phyloP scores from a whole-genome alignment of 23 tunicate species.

The Trididemnum clinides region DNA sequence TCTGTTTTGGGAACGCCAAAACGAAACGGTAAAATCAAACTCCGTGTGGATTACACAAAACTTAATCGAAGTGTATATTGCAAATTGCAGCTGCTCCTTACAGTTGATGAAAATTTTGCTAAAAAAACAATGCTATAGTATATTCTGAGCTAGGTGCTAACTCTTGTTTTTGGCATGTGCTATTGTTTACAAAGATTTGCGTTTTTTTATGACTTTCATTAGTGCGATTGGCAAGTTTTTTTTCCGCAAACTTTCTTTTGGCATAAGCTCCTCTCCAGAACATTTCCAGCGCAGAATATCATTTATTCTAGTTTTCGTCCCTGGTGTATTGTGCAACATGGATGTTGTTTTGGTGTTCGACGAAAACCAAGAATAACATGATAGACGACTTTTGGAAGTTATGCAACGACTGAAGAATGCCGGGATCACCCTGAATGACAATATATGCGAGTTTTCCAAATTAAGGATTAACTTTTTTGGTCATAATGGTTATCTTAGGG shows the following conservation, averaged over 20 bases:
- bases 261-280: conserved; percentile 41
- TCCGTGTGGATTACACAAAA: conserved; percentile 45
- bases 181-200: background rate
- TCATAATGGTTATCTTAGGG: background rate
- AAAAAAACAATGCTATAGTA: background rate
- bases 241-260: conserved; percentile 50
- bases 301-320: background rate
- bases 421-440: conserved; percentile 22
- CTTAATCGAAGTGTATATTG: conserved; percentile 1
- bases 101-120: background rate
- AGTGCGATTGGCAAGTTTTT: conserved; percentile 33
- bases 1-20: conserved; percentile 53
- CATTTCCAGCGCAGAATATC: conserved; percentile 37
- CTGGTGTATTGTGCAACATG: conserved; percentile 38
- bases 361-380: conserved; percentile 20
- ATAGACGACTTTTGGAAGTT: conserved; percentile 12
- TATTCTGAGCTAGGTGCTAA: conserved; percentile 40
- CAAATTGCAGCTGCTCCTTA: background rate
- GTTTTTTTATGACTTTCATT: conserved; percentile 30
- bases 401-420: background rate
- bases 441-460: conserved; percentile 39
- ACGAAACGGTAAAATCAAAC: conserved; percentile 23
- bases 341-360: conserved; percentile 32
- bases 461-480: conserved; percentile 19
- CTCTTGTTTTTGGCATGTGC: conserved; percentile 43